These are phyloP conservation scores for Ctena decussata DNA, from an alignment of 2,888 invertebrate genomes.

Conservation along the genomic window DNA sequence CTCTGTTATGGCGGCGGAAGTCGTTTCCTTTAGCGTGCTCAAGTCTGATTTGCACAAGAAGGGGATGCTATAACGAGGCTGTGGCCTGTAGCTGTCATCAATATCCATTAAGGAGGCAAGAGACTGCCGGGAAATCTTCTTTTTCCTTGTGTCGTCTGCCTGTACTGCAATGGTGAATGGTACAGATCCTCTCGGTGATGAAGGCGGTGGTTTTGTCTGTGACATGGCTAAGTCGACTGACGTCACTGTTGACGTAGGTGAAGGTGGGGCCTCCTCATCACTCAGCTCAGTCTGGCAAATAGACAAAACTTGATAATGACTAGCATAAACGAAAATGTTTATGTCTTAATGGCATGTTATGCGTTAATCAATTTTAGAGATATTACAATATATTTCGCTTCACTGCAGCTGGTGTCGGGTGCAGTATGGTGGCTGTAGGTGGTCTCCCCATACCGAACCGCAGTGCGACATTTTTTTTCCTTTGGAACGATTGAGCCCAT, in stretches of 20 bases:
- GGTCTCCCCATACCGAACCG: too few species aligned
- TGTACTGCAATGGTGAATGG: neutral
- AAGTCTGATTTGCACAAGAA: constrained; percentile 57
- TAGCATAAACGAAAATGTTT: too few species aligned
- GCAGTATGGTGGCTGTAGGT: too few species aligned
- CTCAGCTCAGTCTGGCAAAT: neutral
- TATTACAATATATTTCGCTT: too few species aligned
- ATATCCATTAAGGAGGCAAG: constrained; percentile 1
- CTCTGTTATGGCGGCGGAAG: neutral
- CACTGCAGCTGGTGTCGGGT: too few species aligned
- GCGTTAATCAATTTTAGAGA: too few species aligned
- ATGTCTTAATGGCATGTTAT: too few species aligned
- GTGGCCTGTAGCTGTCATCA: neutral
- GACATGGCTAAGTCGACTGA: neutral
- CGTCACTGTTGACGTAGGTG: neutral
- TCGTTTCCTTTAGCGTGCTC: constrained; percentile 50
- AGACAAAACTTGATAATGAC: too few species aligned
- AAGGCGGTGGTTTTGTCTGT: neutral
- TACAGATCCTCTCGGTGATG: neutral
- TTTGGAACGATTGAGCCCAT: too few species aligned
- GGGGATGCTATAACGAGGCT: constrained; percentile 51
- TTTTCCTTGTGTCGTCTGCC: neutral
- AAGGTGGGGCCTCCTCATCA: neutral
- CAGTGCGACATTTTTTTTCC: too few species aligned
- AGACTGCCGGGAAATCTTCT: neutral